Base-by-base conservation (phyloP, 2,113 vertebrate species). In the pig (Sus scrofa) region DNA sequence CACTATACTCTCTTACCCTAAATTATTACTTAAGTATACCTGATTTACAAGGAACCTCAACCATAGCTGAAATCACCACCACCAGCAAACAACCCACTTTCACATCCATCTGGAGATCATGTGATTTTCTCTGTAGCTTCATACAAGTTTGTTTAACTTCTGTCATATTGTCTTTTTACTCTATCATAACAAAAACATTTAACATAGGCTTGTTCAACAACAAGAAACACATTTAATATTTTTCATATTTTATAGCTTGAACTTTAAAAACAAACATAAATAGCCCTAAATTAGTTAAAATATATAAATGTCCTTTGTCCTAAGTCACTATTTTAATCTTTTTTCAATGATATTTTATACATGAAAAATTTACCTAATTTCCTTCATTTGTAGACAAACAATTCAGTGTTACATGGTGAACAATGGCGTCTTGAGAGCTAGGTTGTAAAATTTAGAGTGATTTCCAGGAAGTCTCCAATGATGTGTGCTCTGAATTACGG, bases 301-400 rank as follows among this genome's bases (percentile, higher is more conserved):
- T 58, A 84, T n/a, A 54, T 63, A 94, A 82, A 88, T 77, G 27
- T 58, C 68, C 63, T 93, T 70, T 96, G 92, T 60, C 84, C 67
- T 18, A 95, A 63, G 73, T 96, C 52, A 92, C 81, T 86, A 85
- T 67, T 44, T 95, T 96, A 50, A 86, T 79, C 86, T 95, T 89
- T 86, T 97, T 86, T 91, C 39, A 95, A 95, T 52, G 52, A 91
- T n/a, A 96, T 79, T 96, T 86, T 89, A 87, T 13, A 91, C 86
- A 79, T 89, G 37, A 95, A 92, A 93, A 96, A 86, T 62, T 54
- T 94, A 91, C 77, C 92, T 94, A 86, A 93, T 91, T 84, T 97
- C 70, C 86, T 97, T 98, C 95, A 97, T 78, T 92, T 96, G 79
- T 67, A 68, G 70, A 89, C 32, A 89, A 85, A 95, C 22, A 83